A percentile compares a stretch with the other conserved stretches of the same genome.
Evolutionary conservation across 2,888 invertebrate genomes (phyloP).

Genomic region (Cephus spinipes): DNA sequence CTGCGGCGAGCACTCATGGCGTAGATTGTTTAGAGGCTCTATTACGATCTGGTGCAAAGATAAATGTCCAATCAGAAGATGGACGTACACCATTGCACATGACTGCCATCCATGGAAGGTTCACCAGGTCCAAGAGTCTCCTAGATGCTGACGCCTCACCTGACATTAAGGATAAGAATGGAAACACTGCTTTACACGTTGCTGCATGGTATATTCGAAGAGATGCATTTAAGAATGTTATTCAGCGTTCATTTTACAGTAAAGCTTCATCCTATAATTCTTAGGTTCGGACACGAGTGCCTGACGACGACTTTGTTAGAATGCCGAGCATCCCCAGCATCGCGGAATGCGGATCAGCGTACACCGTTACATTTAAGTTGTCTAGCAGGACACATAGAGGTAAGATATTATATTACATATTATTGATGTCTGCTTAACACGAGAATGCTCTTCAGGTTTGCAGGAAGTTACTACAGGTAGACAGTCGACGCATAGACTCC

Average conservation of each 20-base stretch:
- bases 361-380: conserved; percentile 75
- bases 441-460: conserved; percentile 60
- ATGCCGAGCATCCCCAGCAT: conserved; percentile 51
- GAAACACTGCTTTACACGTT: conserved; percentile 74
- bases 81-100: conserved; percentile 75
- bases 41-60: conserved; percentile 69
- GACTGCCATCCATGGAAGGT: conserved; percentile 76
- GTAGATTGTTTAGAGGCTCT: conserved; percentile 72
- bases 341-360: conserved; percentile 65
- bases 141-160: conserved; percentile 71
- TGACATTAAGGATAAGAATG: conserved; percentile 71
- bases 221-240: neutral
- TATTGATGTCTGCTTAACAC: neutral
- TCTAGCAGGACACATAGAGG: conserved; percentile 73
- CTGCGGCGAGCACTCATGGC: conserved; percentile 73
- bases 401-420: conserved; percentile 13
- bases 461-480: conserved; percentile 69
- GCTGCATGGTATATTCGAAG: conserved; percentile 70
- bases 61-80: conserved; percentile 71
- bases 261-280: neutral
- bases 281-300: conserved; percentile 63
- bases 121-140: conserved; percentile 73
- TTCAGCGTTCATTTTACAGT: neutral
- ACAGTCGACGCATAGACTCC: conserved; percentile 65
- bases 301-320: conserved; percentile 51